Base-by-base conservation (phyloP, 2,888 invertebrate genomes). In the Diloba caeruleocephala region DNA sequence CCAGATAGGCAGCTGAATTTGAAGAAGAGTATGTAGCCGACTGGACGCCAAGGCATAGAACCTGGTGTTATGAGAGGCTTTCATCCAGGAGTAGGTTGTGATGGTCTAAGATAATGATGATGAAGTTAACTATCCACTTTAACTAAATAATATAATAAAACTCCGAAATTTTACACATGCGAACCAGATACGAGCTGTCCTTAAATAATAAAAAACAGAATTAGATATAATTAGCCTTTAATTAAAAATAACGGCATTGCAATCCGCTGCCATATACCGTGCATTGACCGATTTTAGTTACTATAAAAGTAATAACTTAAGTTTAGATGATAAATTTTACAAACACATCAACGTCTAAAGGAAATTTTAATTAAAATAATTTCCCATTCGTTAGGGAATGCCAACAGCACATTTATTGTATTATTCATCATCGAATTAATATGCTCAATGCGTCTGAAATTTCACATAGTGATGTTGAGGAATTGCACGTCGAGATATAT, bases 401-500 rank as follows among this genome's bases (percentile, higher is more conserved):
- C 15, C 44, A 31, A 28, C 36, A 23, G 50, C 28, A 38, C 68
- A 53, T 62, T 67, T 62, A 62, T 50, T 62, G 57, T 49, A 45
- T 67, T 67, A 56, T 63, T 63, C 44, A 63, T 68, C 49, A 59
- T 25, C 28, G 14, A 51, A 68, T 66, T 63, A 51, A 55, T 66
- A 68, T 66, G 59, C 64, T 36, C 17, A 48, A 38, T 25, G 46
- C 54, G 64, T 50, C 49, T 37, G 49, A 53, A 63, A 63, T 68
- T 54, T 68, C 64, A 63, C 46, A 59, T 65, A 65, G 60, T 60
- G 21, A 39, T 59, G 52, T 34, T 44, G 51, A 58, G 59, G 57
- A 48, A 59, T 55, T 44, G 37, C 48, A 48, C 42, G 44, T 43
- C n/a, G 42, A 45, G 37, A 66, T 48, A 21, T 50, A 66, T 51